Percentiles rank a stretch among this genome's conserved stretches.
Conservation (phyloP, 1,140 invertebrate species). For the Polypedilum vanderplanki region DNA sequence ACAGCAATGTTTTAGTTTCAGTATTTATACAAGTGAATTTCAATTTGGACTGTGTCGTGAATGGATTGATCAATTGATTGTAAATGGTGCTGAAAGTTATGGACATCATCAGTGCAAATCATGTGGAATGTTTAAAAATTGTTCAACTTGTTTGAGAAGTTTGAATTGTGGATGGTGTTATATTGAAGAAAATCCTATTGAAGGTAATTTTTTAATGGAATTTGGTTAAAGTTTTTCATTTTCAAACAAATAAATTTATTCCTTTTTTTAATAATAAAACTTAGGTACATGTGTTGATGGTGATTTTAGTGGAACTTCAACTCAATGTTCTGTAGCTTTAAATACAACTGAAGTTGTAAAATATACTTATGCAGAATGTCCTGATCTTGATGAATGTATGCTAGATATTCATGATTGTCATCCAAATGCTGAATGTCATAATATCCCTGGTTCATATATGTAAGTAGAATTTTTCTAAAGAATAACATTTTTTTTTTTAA, state of each 20-base stretch:
- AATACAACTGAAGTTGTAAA: conserved; percentile 51
- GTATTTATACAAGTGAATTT: conserved; percentile 88
- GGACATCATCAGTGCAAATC: conserved; percentile 63
- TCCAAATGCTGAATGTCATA: conserved; percentile 80
- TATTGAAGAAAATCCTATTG: conserved; percentile 75
- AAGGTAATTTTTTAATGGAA: no score
- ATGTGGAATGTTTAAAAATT: conserved; percentile 68
- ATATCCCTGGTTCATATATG: conserved; percentile 78
- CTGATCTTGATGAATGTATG: conserved; percentile 89
- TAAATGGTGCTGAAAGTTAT: neutral
- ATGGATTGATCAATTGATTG: conserved; percentile 71
- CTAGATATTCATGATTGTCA: conserved; percentile 83
- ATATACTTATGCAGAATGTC: conserved; percentile 88
- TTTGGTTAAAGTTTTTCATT: neutral
- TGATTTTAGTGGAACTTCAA: conserved; percentile 66
- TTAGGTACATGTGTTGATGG: conserved; percentile 58
- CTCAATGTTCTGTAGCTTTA: conserved; percentile 54
- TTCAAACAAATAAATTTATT: conserved; percentile 38
- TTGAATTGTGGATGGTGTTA: conserved; percentile 94
- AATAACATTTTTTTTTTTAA: no score
- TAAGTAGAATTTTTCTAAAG: conserved; percentile 34
- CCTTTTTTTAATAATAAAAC: no score
- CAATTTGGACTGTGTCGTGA: conserved; percentile 86
- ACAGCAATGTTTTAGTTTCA: conserved; percentile 86
- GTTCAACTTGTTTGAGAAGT: conserved; percentile 69